These are phyloP conservation scores for Malacosoma neustria DNA, from an alignment of 2,888 invertebrate genomes.

Conservation along the genomic window DNA sequence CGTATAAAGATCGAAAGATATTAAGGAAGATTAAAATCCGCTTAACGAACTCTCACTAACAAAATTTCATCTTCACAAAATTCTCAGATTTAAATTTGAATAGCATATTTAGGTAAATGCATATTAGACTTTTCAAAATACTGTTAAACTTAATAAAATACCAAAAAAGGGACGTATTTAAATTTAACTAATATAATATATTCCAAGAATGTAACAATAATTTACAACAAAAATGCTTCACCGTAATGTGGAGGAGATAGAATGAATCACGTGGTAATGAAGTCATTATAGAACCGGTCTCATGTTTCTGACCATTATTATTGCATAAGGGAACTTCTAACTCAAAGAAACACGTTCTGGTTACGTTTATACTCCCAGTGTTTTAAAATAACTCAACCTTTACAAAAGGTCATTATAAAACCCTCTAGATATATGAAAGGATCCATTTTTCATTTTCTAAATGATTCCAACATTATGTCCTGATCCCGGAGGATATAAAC, in stretches of 20 bases:
- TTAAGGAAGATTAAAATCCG: conserved; percentile 61
- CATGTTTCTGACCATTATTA: conserved; percentile 10
- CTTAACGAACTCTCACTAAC: conserved; percentile 50
- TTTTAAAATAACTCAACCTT: no score
- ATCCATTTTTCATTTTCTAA: conserved; percentile 33
- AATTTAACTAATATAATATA: no score
- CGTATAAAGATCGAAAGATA: conserved; percentile 64
- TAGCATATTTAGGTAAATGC: background rate
- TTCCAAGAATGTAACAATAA: background rate
- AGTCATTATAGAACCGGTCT: conserved; percentile 68
- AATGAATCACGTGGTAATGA: conserved; percentile 60
- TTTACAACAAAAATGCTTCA: background rate
- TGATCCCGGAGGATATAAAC: conserved; percentile 41
- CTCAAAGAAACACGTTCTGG: background rate
- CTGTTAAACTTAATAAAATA: no score
- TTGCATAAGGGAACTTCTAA: background rate
- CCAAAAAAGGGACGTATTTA: no score
- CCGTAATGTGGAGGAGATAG: conserved; percentile 10
- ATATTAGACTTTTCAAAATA: no score
- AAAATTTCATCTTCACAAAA: conserved; percentile 37
- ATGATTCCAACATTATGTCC: conserved; percentile 19
- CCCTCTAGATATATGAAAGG: no score
- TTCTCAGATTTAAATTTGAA: conserved; percentile 21
- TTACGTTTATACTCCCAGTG: background rate
- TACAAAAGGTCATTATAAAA: no score